Evolutionary conservation across 2,888 invertebrate genomes (phyloP), one percentile per base, ranked within the genome.

Genomic region (Dasysyrphus albostriatus): DNA sequence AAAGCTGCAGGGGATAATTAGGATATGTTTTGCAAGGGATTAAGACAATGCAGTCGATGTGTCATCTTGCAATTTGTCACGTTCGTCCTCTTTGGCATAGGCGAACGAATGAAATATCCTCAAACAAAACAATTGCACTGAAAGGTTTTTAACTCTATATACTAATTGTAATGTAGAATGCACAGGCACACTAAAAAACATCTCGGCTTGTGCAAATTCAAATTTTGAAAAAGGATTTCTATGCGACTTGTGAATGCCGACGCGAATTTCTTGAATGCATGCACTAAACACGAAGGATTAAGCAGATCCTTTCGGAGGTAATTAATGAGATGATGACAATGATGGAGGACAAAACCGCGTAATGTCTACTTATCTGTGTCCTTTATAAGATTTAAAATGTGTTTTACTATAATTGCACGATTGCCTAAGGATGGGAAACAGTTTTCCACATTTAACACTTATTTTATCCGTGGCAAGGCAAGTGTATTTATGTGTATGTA

Each of bases 31-130:
- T 78, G n/a, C 69, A 16, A 37, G 47, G 10, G 37, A 58, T 10
- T 56, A 75, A 75, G 70, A 84, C 83, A 87, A 78, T 74, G 77
- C 82, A 82, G 89, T 89, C 91, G 91, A 92, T 91, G 89, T 90
- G 91, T 89, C 91, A 90, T 90, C 89, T 88, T 91, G 90, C 92
- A 92, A 92, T 92, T 92, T 92, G 92, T 92, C 92, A 92, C 92
- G 92, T 92, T 91, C 91, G 90, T 90, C 89, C 90, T 91, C 89
- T 90, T 90, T 89, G 88, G 88, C 61, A 24, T 24, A 47, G 32
- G 51, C 67, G 42, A 32, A 69, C 39, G 56, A 75, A 63, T 75
- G 42, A 54, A 80, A 70, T 24, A 24, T 69, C 34, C 47, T 73
- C 39, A 74, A 63, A 42, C 24, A 69, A 69, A 76, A 74, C 61